Evolutionary conservation across 2,888 invertebrate genomes (phyloP), one percentile per base, ranked within the genome.

Genomic region (Fragum fragum): DNA sequence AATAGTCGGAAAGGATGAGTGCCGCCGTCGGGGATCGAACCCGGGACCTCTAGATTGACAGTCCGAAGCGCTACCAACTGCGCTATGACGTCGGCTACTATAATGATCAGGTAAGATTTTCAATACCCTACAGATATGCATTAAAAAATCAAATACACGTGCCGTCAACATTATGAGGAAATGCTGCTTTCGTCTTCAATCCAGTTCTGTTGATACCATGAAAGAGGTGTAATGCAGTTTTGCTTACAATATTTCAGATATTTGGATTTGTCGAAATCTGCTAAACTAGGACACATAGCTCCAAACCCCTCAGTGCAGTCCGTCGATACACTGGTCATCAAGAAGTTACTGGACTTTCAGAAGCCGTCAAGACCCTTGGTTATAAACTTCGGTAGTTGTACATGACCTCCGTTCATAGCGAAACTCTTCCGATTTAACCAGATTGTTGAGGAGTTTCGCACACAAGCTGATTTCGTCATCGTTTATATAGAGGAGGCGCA

Each of bases 401-500:
- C 90, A 80, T 93, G 93, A 80, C 79, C 91, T 11, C 92, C 92
- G 70, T 92, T 91, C 79, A 86, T 92, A 87, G 90, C 81, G 42
- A 90, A 89, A 82, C 89, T 93, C 78, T 86, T 81, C 73, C 76
- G 80, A 59, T 91, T 92, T 80, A 86, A 87, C 32, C 73, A 86
- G 74, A 68, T 92, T 72, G 87, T 90, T 53, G 79, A 82, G 72
- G 86, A 89, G 83, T 92, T 88, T 81, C 70, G 83, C 29, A 61
- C 79, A 23, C 69, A 78, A 36, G 91, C 89, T 14, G 93, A 93
- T 75, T 93, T 93, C 80, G 39, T 92, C 7, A 86, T 89, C n/a
- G 76, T 93, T 26, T 93, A 93, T 79, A 91, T 92, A 53, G 91
- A 91, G 73, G 93, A 93, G 77, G 91, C 92, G 7, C 93, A 93